These are phyloP conservation scores for Gambusia affinis DNA, from an alignment of 2,113 vertebrate genomes.

Conservation along the genomic window DNA sequence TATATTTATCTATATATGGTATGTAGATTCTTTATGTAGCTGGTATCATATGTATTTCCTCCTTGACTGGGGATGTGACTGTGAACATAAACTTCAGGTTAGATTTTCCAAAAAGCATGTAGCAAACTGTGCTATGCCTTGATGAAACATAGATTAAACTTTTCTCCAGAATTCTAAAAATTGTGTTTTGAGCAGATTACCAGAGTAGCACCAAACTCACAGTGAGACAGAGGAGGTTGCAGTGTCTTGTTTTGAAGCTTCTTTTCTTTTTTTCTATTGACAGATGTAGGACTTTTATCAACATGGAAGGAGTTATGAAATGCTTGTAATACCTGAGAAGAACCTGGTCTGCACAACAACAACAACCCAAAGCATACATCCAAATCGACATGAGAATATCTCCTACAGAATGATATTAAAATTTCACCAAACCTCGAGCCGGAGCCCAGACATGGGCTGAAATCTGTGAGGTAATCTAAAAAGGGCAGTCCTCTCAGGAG, in stretches of 20 bases:
- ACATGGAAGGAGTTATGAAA: too few relatives aligned
- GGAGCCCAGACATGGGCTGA: background rate
- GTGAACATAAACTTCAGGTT: background rate
- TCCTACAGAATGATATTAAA: background rate
- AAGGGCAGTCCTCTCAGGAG: background rate
- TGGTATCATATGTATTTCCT: background rate
- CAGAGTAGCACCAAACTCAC: background rate
- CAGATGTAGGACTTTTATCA: too few relatives aligned
- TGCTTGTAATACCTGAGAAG: too few relatives aligned
- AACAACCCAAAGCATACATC: background rate
- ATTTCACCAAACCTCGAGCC: background rate
- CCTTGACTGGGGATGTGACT: background rate
- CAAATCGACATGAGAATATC: background rate
- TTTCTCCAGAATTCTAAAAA: background rate
- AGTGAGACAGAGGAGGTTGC: background rate
- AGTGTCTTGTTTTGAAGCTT: background rate
- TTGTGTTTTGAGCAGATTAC: background rate
- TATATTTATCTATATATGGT: too few relatives aligned
- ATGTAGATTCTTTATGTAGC: too few relatives aligned
- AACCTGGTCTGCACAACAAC: background rate
- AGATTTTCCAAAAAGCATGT: too few relatives aligned
- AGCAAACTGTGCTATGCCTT: too few relatives aligned
- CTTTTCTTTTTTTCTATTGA: too few relatives aligned
- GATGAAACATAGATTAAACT: background rate
- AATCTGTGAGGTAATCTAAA: background rate